phyloP scores from a whole-genome alignment of 1,140 invertebrate species.

The Lordiphosa stackelbergi region DNA sequence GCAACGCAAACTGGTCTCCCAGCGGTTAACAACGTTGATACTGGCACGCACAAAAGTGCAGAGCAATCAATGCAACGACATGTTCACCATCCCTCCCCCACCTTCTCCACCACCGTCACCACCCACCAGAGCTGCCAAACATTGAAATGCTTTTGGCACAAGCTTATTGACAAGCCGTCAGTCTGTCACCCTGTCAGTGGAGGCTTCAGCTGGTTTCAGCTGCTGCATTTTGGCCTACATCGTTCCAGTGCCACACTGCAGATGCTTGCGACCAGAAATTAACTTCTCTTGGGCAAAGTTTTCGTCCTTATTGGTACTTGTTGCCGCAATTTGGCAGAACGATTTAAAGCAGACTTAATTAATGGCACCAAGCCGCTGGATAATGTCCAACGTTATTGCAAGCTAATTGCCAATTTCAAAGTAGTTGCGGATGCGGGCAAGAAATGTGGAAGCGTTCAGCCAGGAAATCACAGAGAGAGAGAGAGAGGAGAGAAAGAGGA shows the following conservation, averaged over 20 bases:
- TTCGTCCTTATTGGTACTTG: slow-evolving; percentile 19
- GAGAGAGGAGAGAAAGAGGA: background rate
- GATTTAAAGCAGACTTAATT: slow-evolving; percentile 36
- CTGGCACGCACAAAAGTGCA: slow-evolving; percentile 33
- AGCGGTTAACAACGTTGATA: slow-evolving; percentile 23
- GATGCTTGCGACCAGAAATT: slow-evolving; percentile 12
- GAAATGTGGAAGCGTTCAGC: too few relatives aligned
- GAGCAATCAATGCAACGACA: slow-evolving; percentile 32
- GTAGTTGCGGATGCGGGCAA: too few relatives aligned
- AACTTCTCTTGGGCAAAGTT: slow-evolving; percentile 11
- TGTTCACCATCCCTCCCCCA: background rate
- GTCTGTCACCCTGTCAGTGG: slow-evolving; percentile 15
- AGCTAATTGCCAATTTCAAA: slow-evolving; percentile 29
- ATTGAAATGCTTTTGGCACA: slow-evolving; percentile 40
- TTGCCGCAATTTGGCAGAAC: slow-evolving; percentile 29
- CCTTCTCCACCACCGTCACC: background rate
- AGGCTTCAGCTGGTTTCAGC: slow-evolving; percentile 21
- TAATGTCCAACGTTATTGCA: slow-evolving; percentile 41
- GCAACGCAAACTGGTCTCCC: slow-evolving; percentile 44
- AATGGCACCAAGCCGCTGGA: slow-evolving; percentile 21
- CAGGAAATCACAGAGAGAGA: too few relatives aligned
- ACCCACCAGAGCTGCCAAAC: slow-evolving; percentile 26
- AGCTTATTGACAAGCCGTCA: slow-evolving; percentile 35
- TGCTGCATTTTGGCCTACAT: slow-evolving; percentile 18
- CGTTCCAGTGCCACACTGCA: background rate